Evolutionary conservation across 2,888 invertebrate genomes (phyloP).

Genomic region (Diarsia rubi): DNA sequence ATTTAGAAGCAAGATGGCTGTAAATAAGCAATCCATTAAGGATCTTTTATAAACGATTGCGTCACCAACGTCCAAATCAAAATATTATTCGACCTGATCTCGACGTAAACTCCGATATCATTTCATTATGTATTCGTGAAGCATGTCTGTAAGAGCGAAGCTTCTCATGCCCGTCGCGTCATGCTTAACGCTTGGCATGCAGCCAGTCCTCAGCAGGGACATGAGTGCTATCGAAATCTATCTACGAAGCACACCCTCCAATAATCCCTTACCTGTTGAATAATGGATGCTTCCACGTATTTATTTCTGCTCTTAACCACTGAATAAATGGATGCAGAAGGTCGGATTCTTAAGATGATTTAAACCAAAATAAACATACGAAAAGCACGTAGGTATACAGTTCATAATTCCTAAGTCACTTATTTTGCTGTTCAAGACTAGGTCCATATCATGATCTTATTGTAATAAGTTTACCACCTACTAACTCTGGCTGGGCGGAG

Average conservation of each 20-base stretch:
- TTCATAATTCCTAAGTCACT: no score
- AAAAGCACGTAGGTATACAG: no score
- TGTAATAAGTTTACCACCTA: no score
- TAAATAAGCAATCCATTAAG: not conserved
- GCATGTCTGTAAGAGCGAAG: conserved; percentile 42
- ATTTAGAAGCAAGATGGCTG: not conserved
- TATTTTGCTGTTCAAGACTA: no score
- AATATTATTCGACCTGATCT: conserved; percentile 16
- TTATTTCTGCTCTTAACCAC: conserved; percentile 58
- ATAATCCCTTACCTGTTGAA: conserved; percentile 82
- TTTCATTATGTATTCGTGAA: conserved; percentile 43
- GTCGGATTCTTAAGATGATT: not conserved
- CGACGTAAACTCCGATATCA: conserved; percentile 39
- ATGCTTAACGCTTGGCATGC: conserved; percentile 68
- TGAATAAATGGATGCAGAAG: conserved; percentile 13
- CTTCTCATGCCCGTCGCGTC: conserved; percentile 46
- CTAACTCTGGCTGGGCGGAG: no score
- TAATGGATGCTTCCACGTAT: conserved; percentile 74
- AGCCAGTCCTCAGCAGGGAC: conserved; percentile 67
- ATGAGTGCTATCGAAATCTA: conserved; percentile 72
- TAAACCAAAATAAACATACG: not conserved
- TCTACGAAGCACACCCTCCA: conserved; percentile 70
- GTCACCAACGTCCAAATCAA: not conserved
- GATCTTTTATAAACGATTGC: not conserved
- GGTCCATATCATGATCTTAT: no score